A percentile compares a stretch with the other conserved stretches of the same genome.
phyloP scores from a whole-genome alignment of 2,888 invertebrate species.

The Pimpla rufipes region DNA sequence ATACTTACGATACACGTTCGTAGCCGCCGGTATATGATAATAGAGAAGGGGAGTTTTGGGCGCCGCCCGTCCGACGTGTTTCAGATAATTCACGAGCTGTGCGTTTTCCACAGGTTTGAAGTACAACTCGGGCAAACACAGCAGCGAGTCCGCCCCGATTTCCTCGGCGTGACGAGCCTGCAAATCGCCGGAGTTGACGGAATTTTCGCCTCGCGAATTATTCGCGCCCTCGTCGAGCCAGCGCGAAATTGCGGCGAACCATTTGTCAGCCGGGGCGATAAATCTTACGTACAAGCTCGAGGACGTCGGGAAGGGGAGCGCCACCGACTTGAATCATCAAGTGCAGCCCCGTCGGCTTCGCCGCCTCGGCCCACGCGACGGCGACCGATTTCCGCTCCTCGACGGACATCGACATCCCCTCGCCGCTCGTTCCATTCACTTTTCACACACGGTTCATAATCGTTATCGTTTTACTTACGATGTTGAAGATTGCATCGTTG shows the following conservation, averaged over 20 bases:
- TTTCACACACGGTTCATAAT: constrained; percentile 25
- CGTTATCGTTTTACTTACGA: constrained; percentile 19
- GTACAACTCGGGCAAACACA: constrained; percentile 92
- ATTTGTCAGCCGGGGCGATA: constrained; percentile 18
- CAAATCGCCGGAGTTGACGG: constrained; percentile 34
- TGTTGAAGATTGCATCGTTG: too few relatives aligned
- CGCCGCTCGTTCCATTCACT: constrained; percentile 94
- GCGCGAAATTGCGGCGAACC: not conserved
- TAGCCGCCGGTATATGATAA: constrained; percentile 93
- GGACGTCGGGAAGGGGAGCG: constrained; percentile 89
- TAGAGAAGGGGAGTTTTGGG: constrained; percentile 92
- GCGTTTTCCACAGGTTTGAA: constrained; percentile 89
- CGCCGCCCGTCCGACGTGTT: constrained; percentile 89
- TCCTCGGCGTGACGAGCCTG: constrained; percentile 90
- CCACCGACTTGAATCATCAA: constrained; percentile 92
- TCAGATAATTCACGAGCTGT: constrained; percentile 89
- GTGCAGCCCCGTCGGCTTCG: constrained; percentile 87
- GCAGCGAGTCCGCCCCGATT: constrained; percentile 89
- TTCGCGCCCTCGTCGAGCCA: not conserved
- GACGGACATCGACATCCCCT: constrained; percentile 90
- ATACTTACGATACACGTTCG: constrained; percentile 91
- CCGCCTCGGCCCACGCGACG: constrained; percentile 89
- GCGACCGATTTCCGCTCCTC: constrained; percentile 89
- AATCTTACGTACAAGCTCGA: constrained; percentile 87
- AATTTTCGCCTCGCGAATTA: constrained; percentile 18